phyloP scores from a whole-genome alignment of 2,113 vertebrate species.

The Passerina amoena region DNA sequence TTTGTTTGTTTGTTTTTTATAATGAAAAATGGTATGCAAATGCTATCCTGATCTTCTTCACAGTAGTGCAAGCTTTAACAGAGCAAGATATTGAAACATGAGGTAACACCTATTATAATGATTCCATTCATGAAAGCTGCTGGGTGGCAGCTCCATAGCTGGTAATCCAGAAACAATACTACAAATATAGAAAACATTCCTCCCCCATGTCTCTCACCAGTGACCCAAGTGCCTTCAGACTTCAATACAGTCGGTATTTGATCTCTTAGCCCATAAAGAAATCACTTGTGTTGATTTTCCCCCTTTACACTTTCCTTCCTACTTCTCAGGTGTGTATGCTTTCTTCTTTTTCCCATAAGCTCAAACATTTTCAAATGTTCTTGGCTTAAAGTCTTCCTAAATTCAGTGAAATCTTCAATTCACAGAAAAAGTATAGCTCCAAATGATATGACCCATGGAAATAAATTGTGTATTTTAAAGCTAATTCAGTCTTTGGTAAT shows the following conservation, averaged over 20 bases:
- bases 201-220: neutral
- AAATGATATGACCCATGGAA: neutral
- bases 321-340: neutral
- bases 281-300: rapidly evolving
- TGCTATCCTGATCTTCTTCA: neutral
- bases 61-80: neutral
- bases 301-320: neutral
- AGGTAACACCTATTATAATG: neutral
- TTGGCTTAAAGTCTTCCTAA: neutral
- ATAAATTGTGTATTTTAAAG: neutral
- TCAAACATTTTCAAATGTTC: neutral
- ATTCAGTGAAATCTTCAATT: neutral
- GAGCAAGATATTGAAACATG: neutral
- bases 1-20: neutral
- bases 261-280: neutral
- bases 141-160: neutral
- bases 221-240: neutral
- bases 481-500: neutral
- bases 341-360: neutral
- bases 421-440: neutral
- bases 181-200: neutral
- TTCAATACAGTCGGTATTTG: neutral
- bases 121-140: neutral
- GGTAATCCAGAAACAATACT: neutral
- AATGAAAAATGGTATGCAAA: neutral